Evolutionary conservation across 2,888 invertebrate genomes (phyloP).

Genomic region (Clostera curtula): DNA sequence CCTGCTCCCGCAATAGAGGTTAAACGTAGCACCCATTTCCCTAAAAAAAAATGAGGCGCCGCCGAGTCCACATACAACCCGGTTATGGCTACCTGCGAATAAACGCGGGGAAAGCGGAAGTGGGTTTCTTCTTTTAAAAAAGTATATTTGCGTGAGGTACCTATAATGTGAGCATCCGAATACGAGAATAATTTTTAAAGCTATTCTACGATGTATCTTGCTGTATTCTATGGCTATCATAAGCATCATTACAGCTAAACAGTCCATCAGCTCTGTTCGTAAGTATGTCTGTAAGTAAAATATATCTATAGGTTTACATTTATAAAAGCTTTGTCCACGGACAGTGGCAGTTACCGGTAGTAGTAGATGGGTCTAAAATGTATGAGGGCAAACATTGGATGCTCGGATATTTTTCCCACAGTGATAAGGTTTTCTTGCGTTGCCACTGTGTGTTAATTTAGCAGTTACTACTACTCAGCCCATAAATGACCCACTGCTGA

Average conservation of each 20-base stretch:
- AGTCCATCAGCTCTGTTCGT: slow-evolving; percentile 40
- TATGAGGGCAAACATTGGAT: background rate
- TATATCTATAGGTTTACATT: background rate
- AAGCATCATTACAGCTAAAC: slow-evolving; percentile 43
- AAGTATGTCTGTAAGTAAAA: slow-evolving; percentile 34
- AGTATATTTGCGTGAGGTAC: slow-evolving; percentile 19
- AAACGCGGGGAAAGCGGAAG: background rate
- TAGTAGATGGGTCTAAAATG: no score
- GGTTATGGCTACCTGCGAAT: no score
- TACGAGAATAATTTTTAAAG: slow-evolving; percentile 41
- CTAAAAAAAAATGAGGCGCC: no score
- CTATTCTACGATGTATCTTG: slow-evolving; percentile 36
- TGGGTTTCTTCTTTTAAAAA: background rate
- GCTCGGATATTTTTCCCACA: no score
- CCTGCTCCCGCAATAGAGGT: no score
- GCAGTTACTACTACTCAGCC: no score
- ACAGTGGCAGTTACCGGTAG: no score
- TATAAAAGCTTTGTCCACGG: background rate
- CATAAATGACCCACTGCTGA: no score
- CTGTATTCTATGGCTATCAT: slow-evolving; percentile 43
- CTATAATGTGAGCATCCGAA: slow-evolving; percentile 59
- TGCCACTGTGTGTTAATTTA: no score
- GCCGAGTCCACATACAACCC: no score
- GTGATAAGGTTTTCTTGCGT: no score
- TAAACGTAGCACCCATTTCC: no score